Evolutionary conservation across 2,797 vertebrate genomes (phyloP).

Genomic region (Scolopax rusticola): DNA sequence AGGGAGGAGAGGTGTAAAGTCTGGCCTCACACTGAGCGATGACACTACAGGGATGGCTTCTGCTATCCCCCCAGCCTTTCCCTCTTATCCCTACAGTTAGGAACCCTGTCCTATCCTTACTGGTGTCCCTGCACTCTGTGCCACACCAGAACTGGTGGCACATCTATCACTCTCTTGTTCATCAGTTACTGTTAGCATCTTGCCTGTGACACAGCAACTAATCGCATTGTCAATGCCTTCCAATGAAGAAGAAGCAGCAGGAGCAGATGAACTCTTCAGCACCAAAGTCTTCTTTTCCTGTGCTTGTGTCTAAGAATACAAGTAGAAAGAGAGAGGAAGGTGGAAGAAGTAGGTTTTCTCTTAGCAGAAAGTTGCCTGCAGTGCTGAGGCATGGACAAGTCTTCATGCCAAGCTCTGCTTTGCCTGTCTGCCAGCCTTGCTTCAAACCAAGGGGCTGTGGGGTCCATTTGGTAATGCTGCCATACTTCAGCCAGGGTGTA

Average conservation of each 20-base stretch:
- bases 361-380: background rate
- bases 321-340: background rate
- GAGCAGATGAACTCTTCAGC: background rate
- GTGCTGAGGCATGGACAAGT: background rate
- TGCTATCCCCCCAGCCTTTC: background rate
- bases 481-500: background rate
- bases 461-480: background rate
- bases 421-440: background rate
- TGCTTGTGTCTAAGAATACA: background rate
- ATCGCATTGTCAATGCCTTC: background rate
- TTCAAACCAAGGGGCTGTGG: background rate
- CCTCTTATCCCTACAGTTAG: background rate
- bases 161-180: background rate
- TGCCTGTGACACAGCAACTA: background rate
- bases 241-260: background rate
- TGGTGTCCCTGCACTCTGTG: fast-evolving
- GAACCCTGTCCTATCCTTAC: background rate
- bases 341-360: background rate
- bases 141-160: background rate
- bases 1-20: background rate
- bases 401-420: background rate
- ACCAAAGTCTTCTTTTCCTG: background rate
- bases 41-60: background rate
- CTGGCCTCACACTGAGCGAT: background rate
- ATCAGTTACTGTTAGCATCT: background rate